phyloP scores from a whole-genome alignment of 2,888 invertebrate genomes.

The Heliconius hortense region DNA sequence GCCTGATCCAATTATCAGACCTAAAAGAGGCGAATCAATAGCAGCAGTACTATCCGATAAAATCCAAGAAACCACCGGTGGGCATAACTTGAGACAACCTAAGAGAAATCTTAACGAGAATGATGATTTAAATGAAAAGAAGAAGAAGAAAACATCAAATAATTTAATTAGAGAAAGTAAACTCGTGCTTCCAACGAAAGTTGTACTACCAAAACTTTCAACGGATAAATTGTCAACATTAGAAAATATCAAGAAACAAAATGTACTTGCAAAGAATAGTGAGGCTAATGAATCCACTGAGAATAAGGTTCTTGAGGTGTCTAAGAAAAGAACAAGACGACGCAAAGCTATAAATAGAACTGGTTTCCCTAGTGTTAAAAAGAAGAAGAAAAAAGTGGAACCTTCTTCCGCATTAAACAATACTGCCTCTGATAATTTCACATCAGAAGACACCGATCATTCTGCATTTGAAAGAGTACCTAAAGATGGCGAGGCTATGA shows the following conservation, averaged over 20 bases:
- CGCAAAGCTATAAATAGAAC: slow-evolving; percentile 92
- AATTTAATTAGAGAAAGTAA: slow-evolving; percentile 76
- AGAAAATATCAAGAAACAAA: slow-evolving; percentile 59
- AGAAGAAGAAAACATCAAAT: slow-evolving; percentile 70
- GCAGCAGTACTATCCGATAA: slow-evolving; percentile 77
- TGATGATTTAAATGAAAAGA: slow-evolving; percentile 68
- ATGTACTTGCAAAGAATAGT: slow-evolving; percentile 54
- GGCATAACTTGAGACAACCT: slow-evolving; percentile 73
- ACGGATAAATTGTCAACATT: slow-evolving; percentile 63
- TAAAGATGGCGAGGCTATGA: slow-evolving; percentile 85
- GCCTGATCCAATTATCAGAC: slow-evolving; percentile 67
- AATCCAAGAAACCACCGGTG: slow-evolving; percentile 71
- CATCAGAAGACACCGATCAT: slow-evolving; percentile 71
- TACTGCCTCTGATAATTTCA: slow-evolving; percentile 63
- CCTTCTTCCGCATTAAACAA: slow-evolving; percentile 51
- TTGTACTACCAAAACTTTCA: slow-evolving; percentile 69
- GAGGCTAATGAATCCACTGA: slow-evolving; percentile 57
- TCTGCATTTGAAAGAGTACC: slow-evolving; percentile 86
- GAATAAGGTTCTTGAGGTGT: slow-evolving; percentile 55
- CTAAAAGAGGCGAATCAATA: slow-evolving; percentile 74
- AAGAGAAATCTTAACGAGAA: slow-evolving; percentile 72
- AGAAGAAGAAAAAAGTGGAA: slow-evolving; percentile 88
- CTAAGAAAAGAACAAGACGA: slow-evolving; percentile 81
- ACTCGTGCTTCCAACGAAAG: slow-evolving; percentile 69
- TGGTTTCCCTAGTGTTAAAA: slow-evolving; percentile 92